A percentile compares a stretch with the other conserved stretches of the same genome.
Evolutionary conservation across 2,113 vertebrate genomes (phyloP).

Genomic region (Mobula birostris): DNA sequence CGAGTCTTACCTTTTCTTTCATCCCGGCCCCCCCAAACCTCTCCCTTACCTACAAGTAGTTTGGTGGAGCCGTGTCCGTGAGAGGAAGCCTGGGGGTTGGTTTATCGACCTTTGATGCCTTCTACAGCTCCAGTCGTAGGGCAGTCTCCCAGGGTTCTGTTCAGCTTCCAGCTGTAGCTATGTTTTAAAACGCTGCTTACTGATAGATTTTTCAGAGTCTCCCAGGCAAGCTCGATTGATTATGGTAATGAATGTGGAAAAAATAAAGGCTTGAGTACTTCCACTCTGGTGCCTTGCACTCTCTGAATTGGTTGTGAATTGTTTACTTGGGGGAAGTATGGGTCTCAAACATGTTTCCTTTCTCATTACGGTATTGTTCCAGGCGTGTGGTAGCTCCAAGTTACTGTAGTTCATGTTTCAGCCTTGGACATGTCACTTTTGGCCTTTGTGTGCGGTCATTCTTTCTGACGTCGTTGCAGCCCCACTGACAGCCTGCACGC

Average conservation of each 20-base stretch:
- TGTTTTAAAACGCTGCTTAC: slow-evolving; percentile 44
- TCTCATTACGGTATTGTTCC: slow-evolving; percentile 67
- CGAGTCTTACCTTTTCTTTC: background rate
- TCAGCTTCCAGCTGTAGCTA: slow-evolving; percentile 33
- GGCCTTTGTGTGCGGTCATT: background rate
- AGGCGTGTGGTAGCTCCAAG: slow-evolving; percentile 45
- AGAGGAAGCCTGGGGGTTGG: background rate
- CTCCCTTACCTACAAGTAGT: background rate
- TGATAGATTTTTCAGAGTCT: slow-evolving; percentile 46
- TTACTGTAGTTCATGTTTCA: slow-evolving; percentile 46
- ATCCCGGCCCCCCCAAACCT: too few relatives aligned
- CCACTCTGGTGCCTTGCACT: slow-evolving; percentile 60
- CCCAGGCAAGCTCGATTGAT: slow-evolving; percentile 49
- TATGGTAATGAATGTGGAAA: slow-evolving; percentile 63
- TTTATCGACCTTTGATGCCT: background rate
- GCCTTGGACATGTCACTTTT: background rate
- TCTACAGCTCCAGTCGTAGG: background rate
- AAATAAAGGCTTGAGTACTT: slow-evolving; percentile 58
- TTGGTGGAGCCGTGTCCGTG: background rate
- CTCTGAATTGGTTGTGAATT: slow-evolving; percentile 71
- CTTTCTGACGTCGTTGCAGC: background rate
- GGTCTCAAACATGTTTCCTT: slow-evolving; percentile 81
- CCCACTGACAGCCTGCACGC: too few relatives aligned
- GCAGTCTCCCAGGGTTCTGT: background rate
- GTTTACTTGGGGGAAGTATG: slow-evolving; percentile 85